Conservation (phyloP, 2,113 vertebrate genomes). For the Cacatua alba region DNA sequence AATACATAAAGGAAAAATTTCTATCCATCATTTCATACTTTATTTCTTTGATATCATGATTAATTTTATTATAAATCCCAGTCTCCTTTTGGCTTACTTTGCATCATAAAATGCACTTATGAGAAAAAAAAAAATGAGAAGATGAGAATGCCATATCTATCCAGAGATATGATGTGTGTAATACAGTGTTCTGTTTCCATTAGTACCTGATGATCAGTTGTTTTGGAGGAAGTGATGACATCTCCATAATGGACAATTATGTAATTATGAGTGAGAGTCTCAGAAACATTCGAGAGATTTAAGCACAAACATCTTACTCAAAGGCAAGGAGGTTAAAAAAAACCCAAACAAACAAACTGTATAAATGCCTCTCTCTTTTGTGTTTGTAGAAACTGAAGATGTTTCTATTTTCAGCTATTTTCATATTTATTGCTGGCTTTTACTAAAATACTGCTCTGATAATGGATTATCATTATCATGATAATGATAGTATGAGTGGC, state of each 20-base stretch:
- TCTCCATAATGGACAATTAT: background rate
- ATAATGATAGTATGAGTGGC: background rate
- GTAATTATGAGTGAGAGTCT: background rate
- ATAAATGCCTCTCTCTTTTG: background rate
- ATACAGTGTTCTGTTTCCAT: background rate
- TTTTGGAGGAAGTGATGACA: background rate
- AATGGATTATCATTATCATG: background rate
- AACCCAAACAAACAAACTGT: background rate
- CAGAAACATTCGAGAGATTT: background rate
- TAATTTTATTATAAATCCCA: background rate
- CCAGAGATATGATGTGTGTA: background rate
- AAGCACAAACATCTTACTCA: background rate
- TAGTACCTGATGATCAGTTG: background rate
- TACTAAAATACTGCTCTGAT: background rate
- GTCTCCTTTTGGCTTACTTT: background rate
- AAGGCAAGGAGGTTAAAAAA: background rate
- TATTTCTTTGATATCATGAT: background rate
- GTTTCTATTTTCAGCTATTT: background rate
- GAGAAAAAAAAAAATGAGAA: background rate
- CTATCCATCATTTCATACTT: background rate
- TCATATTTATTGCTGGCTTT: background rate
- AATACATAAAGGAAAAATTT: background rate
- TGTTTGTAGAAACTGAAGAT: background rate
- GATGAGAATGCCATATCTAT: background rate
- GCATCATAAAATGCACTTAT: background rate